A percentile compares a stretch with the other conserved stretches of the same genome.
Evolutionary conservation across 2,797 vertebrate species (phyloP).

Genomic region (Amblyraja radiata): DNA sequence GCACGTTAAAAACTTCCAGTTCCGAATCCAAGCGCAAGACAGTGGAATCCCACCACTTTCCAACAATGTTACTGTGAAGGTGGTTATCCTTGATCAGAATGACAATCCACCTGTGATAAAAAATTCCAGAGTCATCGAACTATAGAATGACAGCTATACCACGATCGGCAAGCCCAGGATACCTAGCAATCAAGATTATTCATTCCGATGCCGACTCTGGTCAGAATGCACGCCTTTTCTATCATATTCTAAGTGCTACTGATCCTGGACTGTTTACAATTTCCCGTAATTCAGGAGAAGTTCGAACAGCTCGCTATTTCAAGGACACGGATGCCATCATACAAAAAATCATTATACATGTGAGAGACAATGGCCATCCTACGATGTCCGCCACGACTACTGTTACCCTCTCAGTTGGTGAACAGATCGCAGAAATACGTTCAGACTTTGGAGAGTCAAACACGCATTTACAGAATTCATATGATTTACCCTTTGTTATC

Average conservation of each 20-base stretch:
- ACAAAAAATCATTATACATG: constrained; percentile 52
- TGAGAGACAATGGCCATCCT: constrained; percentile 67
- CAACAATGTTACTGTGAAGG: not conserved
- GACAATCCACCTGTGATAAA: not conserved
- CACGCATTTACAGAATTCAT: constrained; percentile 47
- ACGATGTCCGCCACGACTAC: constrained; percentile 60
- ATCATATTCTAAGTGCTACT: not conserved
- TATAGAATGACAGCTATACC: not conserved
- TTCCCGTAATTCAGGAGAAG: constrained; percentile 47
- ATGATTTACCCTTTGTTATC: constrained; percentile 54
- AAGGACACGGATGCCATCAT: constrained; percentile 54
- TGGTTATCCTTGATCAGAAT: not conserved
- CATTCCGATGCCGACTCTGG: not conserved
- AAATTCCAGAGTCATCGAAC: not conserved
- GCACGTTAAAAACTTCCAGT: not conserved
- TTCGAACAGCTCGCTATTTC: constrained; percentile 50
- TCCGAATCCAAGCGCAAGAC: not conserved
- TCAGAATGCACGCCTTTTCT: not conserved
- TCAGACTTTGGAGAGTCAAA: constrained; percentile 51
- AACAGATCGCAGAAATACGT: constrained; percentile 58
- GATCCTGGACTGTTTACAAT: constrained; percentile 45
- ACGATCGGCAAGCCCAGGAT: not conserved
- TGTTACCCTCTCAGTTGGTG: constrained; percentile 55
- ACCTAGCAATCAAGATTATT: not conserved
- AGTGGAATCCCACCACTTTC: not conserved